These are phyloP conservation scores for Rhynchonycteris naso DNA, from an alignment of 2,797 vertebrate species.

Conservation along the genomic window DNA sequence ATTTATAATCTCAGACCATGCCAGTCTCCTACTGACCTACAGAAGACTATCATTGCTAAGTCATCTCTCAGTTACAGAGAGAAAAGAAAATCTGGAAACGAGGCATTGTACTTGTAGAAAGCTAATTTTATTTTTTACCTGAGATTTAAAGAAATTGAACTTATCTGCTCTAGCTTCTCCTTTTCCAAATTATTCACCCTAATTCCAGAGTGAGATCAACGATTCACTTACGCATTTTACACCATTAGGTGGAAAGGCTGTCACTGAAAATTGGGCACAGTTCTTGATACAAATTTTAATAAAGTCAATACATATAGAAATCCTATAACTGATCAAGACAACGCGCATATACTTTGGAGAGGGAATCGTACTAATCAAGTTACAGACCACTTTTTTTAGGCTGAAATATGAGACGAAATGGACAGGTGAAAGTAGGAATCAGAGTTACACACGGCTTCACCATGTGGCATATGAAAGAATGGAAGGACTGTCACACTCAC, in stretches of 20 bases:
- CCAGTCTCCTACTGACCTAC: neutral
- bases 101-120: neutral
- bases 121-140: neutral
- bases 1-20: neutral
- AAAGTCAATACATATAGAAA: constrained; percentile 46
- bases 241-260: neutral
- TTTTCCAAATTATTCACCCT: neutral
- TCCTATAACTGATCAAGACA: neutral
- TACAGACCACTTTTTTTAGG: neutral
- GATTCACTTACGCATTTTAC: neutral
- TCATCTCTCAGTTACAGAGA: constrained; percentile 29
- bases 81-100: neutral
- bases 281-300: constrained; percentile 41
- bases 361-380: constrained; percentile 28
- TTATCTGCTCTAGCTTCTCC: neutral
- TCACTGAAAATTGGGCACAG: neutral
- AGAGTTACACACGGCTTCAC: neutral
- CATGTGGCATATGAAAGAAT: neutral
- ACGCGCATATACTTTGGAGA: neutral
- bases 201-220: constrained; percentile 33
- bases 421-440: neutral
- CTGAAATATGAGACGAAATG: constrained; percentile 1
- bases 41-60: neutral
- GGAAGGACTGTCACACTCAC: neutral
- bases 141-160: constrained; percentile 20